A percentile compares a stretch with the other conserved stretches of the same genome.
Evolutionary conservation across 2,797 vertebrate species (phyloP).

Genomic region (Heliangelus exortis): DNA sequence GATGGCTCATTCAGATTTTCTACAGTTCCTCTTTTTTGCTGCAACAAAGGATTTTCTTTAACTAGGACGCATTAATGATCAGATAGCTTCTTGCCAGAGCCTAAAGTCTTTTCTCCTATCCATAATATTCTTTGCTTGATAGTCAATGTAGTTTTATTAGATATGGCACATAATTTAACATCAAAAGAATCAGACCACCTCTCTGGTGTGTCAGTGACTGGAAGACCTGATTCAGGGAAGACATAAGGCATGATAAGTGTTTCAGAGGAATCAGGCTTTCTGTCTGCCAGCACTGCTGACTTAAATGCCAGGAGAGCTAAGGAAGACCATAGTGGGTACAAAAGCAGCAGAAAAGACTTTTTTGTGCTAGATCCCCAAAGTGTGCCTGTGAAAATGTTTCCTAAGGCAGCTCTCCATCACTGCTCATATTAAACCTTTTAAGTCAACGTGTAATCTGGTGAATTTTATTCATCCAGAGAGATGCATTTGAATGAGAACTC

Average conservation of each 20-base stretch:
- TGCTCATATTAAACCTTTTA: neutral
- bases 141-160: slow-evolving; percentile 42
- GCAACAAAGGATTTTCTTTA: slow-evolving; percentile 47
- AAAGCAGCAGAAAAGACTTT: slow-evolving; percentile 30
- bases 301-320: neutral
- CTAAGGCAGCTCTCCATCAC: slow-evolving; percentile 39
- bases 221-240: slow-evolving; percentile 20
- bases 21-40: neutral
- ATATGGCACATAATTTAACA: slow-evolving; percentile 34
- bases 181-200: slow-evolving; percentile 59
- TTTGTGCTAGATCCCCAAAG: slow-evolving; percentile 44
- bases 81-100: slow-evolving; percentile 25
- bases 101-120: slow-evolving; percentile 15
- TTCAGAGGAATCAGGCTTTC: neutral
- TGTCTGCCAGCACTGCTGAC: neutral
- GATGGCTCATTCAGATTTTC: slow-evolving; percentile 33
- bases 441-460: slow-evolving; percentile 22
- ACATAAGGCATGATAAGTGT: neutral
- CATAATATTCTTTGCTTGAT: slow-evolving; percentile 13
- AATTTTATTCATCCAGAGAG: slow-evolving; percentile 22
- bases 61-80: slow-evolving; percentile 46
- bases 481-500: slow-evolving; percentile 10
- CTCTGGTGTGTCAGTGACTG: slow-evolving; percentile 44
- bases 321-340: slow-evolving; percentile 32
- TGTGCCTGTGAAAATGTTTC: slow-evolving; percentile 42